Evolutionary conservation across 2,113 vertebrate species (phyloP).

Genomic region (Sprattus sprattus): DNA sequence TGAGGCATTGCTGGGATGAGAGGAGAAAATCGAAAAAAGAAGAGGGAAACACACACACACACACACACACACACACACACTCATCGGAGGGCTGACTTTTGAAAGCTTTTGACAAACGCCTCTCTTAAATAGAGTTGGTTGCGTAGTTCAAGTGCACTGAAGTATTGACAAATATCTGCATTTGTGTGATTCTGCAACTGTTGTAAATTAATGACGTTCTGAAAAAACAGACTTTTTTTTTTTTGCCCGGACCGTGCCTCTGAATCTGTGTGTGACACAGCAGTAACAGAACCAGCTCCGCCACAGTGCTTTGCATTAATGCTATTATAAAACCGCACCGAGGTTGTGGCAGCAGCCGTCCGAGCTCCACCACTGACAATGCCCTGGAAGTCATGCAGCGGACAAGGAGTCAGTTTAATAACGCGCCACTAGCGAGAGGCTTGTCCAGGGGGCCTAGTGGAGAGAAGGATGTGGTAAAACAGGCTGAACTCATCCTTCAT

Average conservation of each 20-base stretch:
- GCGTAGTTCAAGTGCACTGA: neutral
- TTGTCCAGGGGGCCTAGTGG: too few relatives aligned
- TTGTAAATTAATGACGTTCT: neutral
- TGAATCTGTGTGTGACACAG: neutral
- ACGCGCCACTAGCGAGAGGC: neutral
- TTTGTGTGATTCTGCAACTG: neutral
- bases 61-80: neutral
- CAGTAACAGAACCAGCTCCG: neutral
- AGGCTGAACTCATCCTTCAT: neutral
- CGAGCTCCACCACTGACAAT: neutral
- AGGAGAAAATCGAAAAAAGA: conserved; percentile 50
- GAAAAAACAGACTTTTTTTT: neutral
- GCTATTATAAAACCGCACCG: neutral
- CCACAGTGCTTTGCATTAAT: too few relatives aligned
- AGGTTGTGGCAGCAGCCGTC: too few relatives aligned
- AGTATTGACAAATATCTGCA: neutral
- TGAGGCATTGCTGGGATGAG: conserved; percentile 46
- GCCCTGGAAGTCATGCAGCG: neutral
- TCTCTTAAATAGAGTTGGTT: neutral
- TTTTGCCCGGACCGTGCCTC: neutral
- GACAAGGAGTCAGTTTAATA: neutral
- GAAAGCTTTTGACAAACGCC: conserved; percentile 2
- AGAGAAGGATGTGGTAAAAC: too few relatives aligned
- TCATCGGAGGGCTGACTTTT: neutral
- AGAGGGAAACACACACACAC: neutral